Evolutionary conservation across 2,113 vertebrate species (phyloP).

Genomic region (Oreotrochilus melanogaster): DNA sequence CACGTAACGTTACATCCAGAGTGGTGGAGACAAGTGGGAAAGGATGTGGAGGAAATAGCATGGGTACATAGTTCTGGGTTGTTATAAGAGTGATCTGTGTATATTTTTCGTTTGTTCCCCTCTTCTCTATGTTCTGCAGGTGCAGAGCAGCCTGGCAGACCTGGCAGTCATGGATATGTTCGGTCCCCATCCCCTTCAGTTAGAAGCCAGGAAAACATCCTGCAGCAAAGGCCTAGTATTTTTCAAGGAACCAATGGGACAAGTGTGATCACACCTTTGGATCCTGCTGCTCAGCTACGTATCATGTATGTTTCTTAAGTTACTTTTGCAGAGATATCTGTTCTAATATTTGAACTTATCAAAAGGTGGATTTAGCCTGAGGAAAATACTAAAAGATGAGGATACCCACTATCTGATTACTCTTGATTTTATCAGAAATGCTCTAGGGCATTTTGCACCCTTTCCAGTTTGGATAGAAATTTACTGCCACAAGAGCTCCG

Average conservation of each 20-base stretch:
- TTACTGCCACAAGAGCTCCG: neutral
- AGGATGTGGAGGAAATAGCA: neutral
- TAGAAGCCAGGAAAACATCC: slow-evolving; percentile 88
- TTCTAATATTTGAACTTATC: neutral
- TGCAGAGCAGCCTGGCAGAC: slow-evolving; percentile 88
- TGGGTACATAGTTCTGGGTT: neutral
- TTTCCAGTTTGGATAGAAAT: neutral
- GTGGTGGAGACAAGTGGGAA: neutral
- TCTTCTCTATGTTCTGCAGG: slow-evolving; percentile 39
- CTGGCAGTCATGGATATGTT: slow-evolving; percentile 89
- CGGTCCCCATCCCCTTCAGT: slow-evolving; percentile 92
- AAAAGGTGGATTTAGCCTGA: neutral
- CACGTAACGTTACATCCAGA: neutral
- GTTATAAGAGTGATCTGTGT: neutral
- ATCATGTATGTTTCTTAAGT: slow-evolving; percentile 86
- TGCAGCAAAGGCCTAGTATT: slow-evolving; percentile 96
- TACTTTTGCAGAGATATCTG: neutral
- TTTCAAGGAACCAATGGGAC: slow-evolving; percentile 94
- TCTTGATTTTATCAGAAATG: neutral
- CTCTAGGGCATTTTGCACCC: neutral
- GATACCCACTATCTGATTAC: neutral
- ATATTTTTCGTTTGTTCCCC: neutral
- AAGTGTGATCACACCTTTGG: slow-evolving; percentile 93
- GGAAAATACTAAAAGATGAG: neutral
- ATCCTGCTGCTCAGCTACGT: slow-evolving; percentile 81